Evolutionary conservation across 2,888 invertebrate genomes (phyloP), one percentile per base, ranked within the genome.

Genomic region (Ceramica pisi): DNA sequence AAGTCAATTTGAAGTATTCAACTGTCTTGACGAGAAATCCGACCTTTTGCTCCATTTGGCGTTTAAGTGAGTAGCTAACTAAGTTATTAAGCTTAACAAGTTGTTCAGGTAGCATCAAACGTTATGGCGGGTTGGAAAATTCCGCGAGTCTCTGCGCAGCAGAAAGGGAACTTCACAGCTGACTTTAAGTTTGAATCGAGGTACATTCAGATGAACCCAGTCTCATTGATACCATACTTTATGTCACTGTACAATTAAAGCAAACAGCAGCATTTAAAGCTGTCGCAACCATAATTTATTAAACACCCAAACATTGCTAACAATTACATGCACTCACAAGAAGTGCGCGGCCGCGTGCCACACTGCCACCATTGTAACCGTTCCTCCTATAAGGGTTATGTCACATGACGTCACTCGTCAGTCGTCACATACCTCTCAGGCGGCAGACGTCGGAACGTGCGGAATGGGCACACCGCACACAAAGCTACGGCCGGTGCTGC

Each of bases 401-500:
- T 57, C 19, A 26, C 10, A 14, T 71, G 71, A 73, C 67, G 61
- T 77, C 74, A 65, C 35, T n/a, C 9, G 61, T 77, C 74, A 65
- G 26, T n/a, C 9, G 21, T n/a, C n/a, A 61, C 21, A 21, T 44
- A 64, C 1, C 41, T 16, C 38, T 26, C 19, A 38, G 44, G 23
- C 44, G 26, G 31, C 19, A 23, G 23, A 31, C 31, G 23, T 8
- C 14, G 7, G n/a, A 7, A 16, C 12, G 51, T 10, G n/a, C 35
- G 67, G 59, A 79, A 81, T 73, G 68, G 55, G 60, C 63, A 63
- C 73, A 65, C 46, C 55, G 41, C 61, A 62, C 75, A 81, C 69
- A 71, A 67, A 71, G 70, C 69, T 31, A 7, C 21, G 16, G 26
- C 35, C 21, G n/a, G 21, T 46, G 10, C n/a, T 35, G 23, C 31